Evolutionary conservation across 2,113 vertebrate species (phyloP).

Genomic region (Odocoileus virginianus): DNA sequence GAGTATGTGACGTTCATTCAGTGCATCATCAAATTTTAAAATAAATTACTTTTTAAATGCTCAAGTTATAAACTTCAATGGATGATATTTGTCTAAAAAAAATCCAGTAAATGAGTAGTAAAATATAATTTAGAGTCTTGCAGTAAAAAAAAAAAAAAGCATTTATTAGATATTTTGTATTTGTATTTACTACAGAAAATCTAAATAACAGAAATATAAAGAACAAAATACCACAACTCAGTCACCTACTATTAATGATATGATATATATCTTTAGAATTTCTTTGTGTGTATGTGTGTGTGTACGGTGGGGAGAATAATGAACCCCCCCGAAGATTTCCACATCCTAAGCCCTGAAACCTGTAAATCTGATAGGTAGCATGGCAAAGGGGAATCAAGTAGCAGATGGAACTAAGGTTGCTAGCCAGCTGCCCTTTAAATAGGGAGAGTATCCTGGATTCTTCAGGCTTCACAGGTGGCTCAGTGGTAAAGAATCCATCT

Average conservation of each 20-base stretch:
- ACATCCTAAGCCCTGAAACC: background rate
- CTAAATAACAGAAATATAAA: background rate
- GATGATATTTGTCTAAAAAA: background rate
- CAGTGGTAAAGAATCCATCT: background rate
- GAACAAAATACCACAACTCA: background rate
- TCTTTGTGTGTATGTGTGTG: background rate
- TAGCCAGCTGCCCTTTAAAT: background rate
- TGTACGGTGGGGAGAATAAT: background rate
- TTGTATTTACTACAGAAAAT: background rate
- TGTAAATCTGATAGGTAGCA: background rate
- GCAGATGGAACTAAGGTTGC: background rate
- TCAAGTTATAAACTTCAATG: background rate
- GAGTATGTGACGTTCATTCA: slow-evolving; percentile 23
- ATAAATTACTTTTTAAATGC: slow-evolving; percentile 58
- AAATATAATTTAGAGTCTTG: slow-evolving; percentile 25
- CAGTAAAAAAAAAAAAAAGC: background rate
- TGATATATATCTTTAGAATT: background rate
- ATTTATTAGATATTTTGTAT: slow-evolving; percentile 1
- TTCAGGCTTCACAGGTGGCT: background rate
- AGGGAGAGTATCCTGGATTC: background rate
- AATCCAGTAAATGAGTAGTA: background rate
- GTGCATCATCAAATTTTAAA: slow-evolving; percentile 45
- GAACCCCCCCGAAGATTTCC: background rate
- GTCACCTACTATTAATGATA: background rate
- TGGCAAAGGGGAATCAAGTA: background rate